Conservation (phyloP, 1,140 invertebrate species). For the Ips typographus region DNA sequence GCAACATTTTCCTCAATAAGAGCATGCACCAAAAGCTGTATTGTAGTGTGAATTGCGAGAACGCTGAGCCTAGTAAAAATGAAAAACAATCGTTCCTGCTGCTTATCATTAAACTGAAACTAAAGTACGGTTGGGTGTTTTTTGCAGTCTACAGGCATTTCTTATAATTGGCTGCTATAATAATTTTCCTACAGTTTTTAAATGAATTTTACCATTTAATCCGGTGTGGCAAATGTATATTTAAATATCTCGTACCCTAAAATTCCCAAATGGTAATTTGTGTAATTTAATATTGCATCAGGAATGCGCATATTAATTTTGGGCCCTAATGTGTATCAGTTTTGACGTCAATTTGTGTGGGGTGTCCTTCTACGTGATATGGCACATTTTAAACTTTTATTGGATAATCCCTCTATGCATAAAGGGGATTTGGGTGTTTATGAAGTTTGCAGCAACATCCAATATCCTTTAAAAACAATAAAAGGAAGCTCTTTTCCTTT, state of each 20-base stretch:
- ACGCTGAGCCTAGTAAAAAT: no score
- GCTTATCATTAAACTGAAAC: no score
- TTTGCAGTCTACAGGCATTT: no score
- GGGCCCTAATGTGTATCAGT: conserved; percentile 4
- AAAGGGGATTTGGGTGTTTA: conserved; percentile 13
- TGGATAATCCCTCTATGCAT: not conserved
- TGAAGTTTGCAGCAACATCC: conserved; percentile 18
- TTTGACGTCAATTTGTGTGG: not conserved
- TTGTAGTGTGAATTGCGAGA: no score
- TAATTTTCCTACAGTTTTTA: no score
- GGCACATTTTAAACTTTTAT: not conserved
- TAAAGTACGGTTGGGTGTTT: no score
- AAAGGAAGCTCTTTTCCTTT: conserved; percentile 25
- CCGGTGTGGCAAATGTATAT: not conserved
- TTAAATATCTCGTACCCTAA: not conserved
- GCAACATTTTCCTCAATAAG: no score
- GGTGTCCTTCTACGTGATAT: not conserved
- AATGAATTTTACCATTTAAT: no score
- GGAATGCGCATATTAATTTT: conserved; percentile 7
- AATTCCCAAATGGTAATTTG: not conserved
- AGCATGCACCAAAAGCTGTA: no score
- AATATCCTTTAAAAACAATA: conserved; percentile 25
- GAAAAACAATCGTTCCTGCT: no score
- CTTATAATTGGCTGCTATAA: no score
- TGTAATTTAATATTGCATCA: conserved; percentile 2